Evolutionary conservation across 2,113 vertebrate genomes (phyloP), one percentile per base, ranked within the genome.

Genomic region (Cheilinus undulatus): DNA sequence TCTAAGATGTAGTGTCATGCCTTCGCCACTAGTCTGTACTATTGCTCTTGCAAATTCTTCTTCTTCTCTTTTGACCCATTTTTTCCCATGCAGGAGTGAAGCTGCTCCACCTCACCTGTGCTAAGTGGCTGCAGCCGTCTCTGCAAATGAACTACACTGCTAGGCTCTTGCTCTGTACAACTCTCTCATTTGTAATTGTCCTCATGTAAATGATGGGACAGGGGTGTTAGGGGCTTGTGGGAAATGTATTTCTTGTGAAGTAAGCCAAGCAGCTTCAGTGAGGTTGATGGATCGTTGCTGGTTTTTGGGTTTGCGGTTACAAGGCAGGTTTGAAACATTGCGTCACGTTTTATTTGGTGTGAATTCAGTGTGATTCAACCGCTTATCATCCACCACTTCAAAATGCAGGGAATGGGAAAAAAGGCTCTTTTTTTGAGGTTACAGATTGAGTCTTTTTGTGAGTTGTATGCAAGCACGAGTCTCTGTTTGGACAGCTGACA

Each of bases 1-100:
- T 27, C 11, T 15, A 0, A 7, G 13, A 40, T n/a, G 51, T 67
- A 80, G 2, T 87, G 54, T 38, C 9, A 0, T 0, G 0, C 5
- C 10, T 62, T 42, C 4, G 19, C 90, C 90, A 93, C 90, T 89
- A 87, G 92, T 90, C 89, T 81, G 92, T 89, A 88, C 90, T 89
- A 83, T 91, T 78, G 87, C 28, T 87, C 79, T 62, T 76, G 76
- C 38, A 66, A 83, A 81, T 50, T 13, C 0, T n/a, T 14, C 45
- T 34, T 36, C 42, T 2, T 19, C 20, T 54, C 32, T 28, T 38
- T 53, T 93, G 92, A 90, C 90, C 91, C 78, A 92, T 75, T 93
- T 92, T 74, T 61, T 46, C 2, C 27, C 12, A n/a, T 22, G 19
- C 77, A 83, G 77, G 52, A 80, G 49, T 57, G 71, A 63, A 69